Evolutionary conservation across 2,797 vertebrate genomes (phyloP).

Genomic region (Helicolenus hilgendorfi): DNA sequence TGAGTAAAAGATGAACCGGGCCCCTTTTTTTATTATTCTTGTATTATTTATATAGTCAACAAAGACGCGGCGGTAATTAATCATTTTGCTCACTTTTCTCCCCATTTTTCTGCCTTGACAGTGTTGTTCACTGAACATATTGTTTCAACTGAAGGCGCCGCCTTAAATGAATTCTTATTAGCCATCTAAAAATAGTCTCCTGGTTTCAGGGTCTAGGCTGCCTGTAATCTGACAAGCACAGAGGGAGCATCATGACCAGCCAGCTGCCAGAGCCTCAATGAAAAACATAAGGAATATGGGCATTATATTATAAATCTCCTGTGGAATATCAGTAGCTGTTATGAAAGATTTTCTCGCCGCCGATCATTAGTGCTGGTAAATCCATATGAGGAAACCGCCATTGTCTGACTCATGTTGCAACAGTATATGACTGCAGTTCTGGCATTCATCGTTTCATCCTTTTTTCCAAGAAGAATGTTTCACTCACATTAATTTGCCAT

Average conservation of each 20-base stretch:
- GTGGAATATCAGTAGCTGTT: slow-evolving; percentile 43
- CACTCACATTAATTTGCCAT: slow-evolving; percentile 28
- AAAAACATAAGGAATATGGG: slow-evolving; percentile 55
- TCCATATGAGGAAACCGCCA: slow-evolving; percentile 29
- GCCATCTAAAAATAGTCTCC: slow-evolving; percentile 85
- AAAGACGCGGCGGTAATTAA: slow-evolving; percentile 64
- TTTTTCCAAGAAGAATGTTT: slow-evolving; percentile 1
- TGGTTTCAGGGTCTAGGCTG: slow-evolving; percentile 69
- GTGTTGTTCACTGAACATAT: slow-evolving; percentile 69
- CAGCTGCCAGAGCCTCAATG: slow-evolving; percentile 62
- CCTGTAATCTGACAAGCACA: slow-evolving; percentile 82
- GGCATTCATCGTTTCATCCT: slow-evolving; percentile 10
- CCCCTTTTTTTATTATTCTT: slow-evolving; percentile 21
- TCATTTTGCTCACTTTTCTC: slow-evolving; percentile 63
- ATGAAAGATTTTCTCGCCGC: slow-evolving; percentile 24
- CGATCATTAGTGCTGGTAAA: slow-evolving; percentile 25
- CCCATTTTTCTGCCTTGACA: slow-evolving; percentile 48
- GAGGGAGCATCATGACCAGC: slow-evolving; percentile 75
- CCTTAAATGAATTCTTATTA: slow-evolving; percentile 88
- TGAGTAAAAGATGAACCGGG: slow-evolving; percentile 52
- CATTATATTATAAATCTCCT: slow-evolving; percentile 49
- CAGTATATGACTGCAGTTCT: not conserved
- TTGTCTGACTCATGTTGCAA: not conserved
- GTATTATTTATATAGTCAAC: slow-evolving; percentile 39
- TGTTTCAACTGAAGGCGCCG: slow-evolving; percentile 74